phyloP scores from a whole-genome alignment of 2,113 vertebrate species.

The Mus musculus region GRCm39 chr9:47786001-47786500 shows the following conservation, averaged over 20 bases:
- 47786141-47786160: background rate
- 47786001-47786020: background rate
- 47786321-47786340: background rate
- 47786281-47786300: background rate
- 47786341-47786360: background rate
- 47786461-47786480: background rate
- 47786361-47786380: too few relatives aligned
- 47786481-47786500: background rate
- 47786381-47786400: background rate
- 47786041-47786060: too few relatives aligned
- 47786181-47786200: background rate
- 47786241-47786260: background rate
- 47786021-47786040: too few relatives aligned
- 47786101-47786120: background rate
- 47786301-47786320: background rate
- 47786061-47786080: background rate
- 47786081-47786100: too few relatives aligned
- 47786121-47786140: too few relatives aligned
- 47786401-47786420: background rate
- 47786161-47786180: too few relatives aligned
- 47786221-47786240: too few relatives aligned
- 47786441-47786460: background rate
- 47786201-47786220: fast-evolving
- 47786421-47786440: background rate
- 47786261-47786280: background rate